phyloP scores from a whole-genome alignment of 2,797 vertebrate species.

The Lepus townsendii region DNA sequence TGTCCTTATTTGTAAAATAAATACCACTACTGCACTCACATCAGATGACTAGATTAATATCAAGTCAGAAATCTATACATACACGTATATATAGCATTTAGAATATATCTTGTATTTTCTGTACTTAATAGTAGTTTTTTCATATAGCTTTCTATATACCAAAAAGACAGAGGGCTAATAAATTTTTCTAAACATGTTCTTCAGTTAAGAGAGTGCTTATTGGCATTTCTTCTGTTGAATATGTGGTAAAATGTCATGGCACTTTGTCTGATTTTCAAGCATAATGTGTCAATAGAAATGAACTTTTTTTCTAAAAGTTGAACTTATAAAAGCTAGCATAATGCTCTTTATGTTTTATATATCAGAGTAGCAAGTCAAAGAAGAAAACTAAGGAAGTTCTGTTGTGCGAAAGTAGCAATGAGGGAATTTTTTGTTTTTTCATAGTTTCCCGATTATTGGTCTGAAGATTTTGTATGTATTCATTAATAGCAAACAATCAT shows the following conservation, averaged over 20 bases:
- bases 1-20: neutral
- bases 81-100: too few species aligned
- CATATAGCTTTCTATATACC: neutral
- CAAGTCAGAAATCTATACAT: neutral
- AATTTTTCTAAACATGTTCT: neutral
- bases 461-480: neutral
- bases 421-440: neutral
- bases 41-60: neutral
- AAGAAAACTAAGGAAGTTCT: neutral
- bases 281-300: neutral
- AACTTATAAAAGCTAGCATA: neutral
- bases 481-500: neutral
- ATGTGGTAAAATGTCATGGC: neutral
- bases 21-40: neutral
- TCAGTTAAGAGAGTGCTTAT: neutral
- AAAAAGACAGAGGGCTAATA: neutral
- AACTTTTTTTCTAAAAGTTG: neutral
- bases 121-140: neutral
- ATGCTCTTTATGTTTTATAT: neutral
- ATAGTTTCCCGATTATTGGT: neutral
- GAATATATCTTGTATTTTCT: neutral
- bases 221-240: neutral
- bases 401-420: neutral
- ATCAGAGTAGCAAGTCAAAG: neutral
- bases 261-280: neutral